Evolutionary conservation across 2,113 vertebrate genomes (phyloP).

Genomic region (Otus sunia): DNA sequence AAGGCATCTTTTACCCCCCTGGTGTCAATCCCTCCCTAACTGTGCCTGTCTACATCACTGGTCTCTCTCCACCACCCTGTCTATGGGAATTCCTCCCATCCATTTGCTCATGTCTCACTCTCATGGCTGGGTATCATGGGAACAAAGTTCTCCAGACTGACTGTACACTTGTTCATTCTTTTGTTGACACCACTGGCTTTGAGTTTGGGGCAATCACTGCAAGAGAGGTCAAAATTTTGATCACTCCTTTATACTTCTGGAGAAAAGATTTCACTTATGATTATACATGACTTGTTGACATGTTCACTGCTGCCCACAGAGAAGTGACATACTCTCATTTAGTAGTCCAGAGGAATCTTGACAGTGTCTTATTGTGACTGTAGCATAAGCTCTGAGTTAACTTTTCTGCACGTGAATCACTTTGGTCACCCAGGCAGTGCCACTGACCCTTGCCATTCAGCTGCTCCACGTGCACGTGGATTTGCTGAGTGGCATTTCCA

Average conservation of each 20-base stretch:
- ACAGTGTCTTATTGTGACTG: background rate
- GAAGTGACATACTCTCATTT: background rate
- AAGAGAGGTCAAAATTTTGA: background rate
- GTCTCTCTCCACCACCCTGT: background rate
- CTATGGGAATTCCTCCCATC: background rate
- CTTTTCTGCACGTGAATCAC: background rate
- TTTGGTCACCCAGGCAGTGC: background rate
- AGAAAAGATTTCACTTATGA: background rate
- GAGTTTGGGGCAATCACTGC: background rate
- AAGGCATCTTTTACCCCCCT: background rate
- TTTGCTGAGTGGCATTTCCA: background rate
- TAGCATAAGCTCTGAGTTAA: background rate
- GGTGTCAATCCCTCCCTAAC: background rate
- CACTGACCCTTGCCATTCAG: background rate
- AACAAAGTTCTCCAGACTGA: background rate
- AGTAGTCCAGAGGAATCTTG: background rate
- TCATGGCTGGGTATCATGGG: background rate
- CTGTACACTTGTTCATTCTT: background rate
- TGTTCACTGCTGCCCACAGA: background rate
- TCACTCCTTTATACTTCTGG: background rate
- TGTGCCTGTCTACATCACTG: background rate
- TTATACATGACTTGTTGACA: fast-evolving
- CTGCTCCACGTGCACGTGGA: fast-evolving
- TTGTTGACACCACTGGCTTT: fast-evolving
- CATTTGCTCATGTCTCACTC: background rate